Base-by-base conservation (phyloP, 2,797 vertebrate species). In the Parauchenoglanis punctatus region DNA sequence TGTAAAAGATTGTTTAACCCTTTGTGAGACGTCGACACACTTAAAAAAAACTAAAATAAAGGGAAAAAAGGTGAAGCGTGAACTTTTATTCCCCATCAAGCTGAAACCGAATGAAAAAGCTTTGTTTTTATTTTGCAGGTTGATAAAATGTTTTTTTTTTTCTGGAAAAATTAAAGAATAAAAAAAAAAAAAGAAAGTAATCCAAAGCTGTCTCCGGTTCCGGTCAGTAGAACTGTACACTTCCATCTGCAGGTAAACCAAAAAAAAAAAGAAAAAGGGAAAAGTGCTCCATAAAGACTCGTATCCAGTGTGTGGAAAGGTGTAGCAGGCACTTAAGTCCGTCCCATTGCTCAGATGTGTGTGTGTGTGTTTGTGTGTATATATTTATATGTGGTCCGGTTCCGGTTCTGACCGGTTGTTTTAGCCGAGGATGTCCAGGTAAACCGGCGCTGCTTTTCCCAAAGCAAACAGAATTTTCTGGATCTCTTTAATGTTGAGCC, bases 341-440 rank as follows among this genome's bases (percentile, higher is more conserved):
- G 91, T 94, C 92, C 94, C 96, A 54, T 65, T 96, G 94, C 96
- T 90, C 94, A 94, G 95, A 94, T 94, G 94, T 78, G 95, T 96
- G 95, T 96, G 96, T 92, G 91, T 93, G 95, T 95, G 93, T 54
- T 2, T 91, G 93, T 58, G 95, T 90, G 81, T 94, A 93, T 94
- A 93, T 91, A 92, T 75, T 94, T 91, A 92, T 84, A 94, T 58
- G 23, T 28, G 40, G 13, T 63, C 25, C 15, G 3, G 83, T 87
- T 84, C 90, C 67, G 81, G 86, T 46, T 77, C 56, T 67, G 63
- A 88, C 28, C 67, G 23, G 35, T 15, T 59, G 90, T 89, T 82
- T 94, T 97, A 99, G 95, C 98, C 98, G 67, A 99, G 96, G 94
- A 97, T 98, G 94, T 99, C 98, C 96, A 99, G 96, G 93, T 99